phyloP scores from a whole-genome alignment of 2,888 invertebrate species.

The Physocephala rufipes region DNA sequence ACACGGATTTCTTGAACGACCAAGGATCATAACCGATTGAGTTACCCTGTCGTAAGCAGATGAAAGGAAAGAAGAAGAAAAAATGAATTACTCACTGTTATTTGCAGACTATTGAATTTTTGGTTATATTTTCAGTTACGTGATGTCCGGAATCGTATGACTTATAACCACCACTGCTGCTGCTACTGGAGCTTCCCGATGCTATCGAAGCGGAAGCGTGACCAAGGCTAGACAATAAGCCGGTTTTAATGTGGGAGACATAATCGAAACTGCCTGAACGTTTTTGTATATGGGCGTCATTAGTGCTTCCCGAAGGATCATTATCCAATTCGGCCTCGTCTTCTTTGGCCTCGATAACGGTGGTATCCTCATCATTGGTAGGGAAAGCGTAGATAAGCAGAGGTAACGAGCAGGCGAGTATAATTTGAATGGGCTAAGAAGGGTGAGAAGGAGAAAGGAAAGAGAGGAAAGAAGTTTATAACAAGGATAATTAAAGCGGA shows the following conservation, averaged over 20 bases:
- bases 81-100: neutral
- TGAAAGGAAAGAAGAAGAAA: too few relatives aligned
- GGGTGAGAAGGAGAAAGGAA: constrained; percentile 7
- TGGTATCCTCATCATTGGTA: constrained; percentile 51
- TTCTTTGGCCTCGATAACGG: constrained; percentile 49
- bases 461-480: constrained; percentile 9
- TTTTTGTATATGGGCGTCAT: constrained; percentile 59
- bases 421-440: constrained; percentile 50
- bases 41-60: constrained; percentile 61
- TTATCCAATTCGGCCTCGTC: constrained; percentile 57
- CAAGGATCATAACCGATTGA: constrained; percentile 72
- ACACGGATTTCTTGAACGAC: constrained; percentile 82
- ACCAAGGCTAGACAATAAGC: constrained; percentile 61
- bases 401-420: constrained; percentile 53
- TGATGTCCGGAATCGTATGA: constrained; percentile 53
- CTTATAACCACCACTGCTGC: constrained; percentile 56
- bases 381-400: constrained; percentile 56
- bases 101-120: neutral
- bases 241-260: constrained; percentile 61
- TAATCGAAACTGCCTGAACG: constrained; percentile 64
- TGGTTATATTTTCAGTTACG: constrained; percentile 44
- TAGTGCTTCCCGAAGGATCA: constrained; percentile 57
- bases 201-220: constrained; percentile 65
- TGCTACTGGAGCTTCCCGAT: constrained; percentile 62
- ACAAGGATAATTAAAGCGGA: neutral